phyloP scores from a whole-genome alignment of 2,113 vertebrate species.

The Clarias gariepinus region DNA sequence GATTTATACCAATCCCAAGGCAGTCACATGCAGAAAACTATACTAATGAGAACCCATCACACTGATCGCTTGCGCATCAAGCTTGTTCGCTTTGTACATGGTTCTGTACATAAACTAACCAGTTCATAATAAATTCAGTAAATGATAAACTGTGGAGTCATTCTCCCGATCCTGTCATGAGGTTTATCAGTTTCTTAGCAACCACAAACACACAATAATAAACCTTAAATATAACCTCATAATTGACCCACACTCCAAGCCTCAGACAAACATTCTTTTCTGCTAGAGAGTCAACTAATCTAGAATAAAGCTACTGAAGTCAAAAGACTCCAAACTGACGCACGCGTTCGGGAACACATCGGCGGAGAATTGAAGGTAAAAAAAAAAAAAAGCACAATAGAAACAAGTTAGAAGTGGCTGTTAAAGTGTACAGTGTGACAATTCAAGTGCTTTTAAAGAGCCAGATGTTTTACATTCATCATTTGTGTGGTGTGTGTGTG shows the following conservation, averaged over 20 bases:
- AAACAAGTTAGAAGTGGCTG: constrained; percentile 34
- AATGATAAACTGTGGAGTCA: neutral
- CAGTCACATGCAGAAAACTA: neutral
- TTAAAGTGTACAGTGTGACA: constrained; percentile 14
- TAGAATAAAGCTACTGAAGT: constrained; percentile 30
- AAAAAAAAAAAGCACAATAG: neutral
- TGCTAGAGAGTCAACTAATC: constrained; percentile 1
- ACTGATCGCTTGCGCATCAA: neutral
- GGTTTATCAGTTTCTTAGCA: neutral
- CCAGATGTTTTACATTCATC: constrained; percentile 44
- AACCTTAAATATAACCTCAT: neutral
- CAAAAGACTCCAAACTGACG: neutral
- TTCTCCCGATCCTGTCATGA: neutral
- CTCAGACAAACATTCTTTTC: constrained; percentile 42
- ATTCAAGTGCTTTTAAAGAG: constrained; percentile 22
- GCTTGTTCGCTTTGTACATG: neutral
- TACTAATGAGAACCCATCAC: neutral
- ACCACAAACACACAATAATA: neutral
- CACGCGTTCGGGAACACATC: neutral
- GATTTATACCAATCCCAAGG: neutral
- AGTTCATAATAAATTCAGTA: neutral
- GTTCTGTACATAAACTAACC: no score
- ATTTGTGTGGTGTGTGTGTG: constrained; percentile 24
- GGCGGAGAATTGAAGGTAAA: constrained; percentile 22
- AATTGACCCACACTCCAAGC: neutral